Evolutionary conservation across 1,140 invertebrate species (phyloP).

Genomic region (Odontomachus brunneus): DNA sequence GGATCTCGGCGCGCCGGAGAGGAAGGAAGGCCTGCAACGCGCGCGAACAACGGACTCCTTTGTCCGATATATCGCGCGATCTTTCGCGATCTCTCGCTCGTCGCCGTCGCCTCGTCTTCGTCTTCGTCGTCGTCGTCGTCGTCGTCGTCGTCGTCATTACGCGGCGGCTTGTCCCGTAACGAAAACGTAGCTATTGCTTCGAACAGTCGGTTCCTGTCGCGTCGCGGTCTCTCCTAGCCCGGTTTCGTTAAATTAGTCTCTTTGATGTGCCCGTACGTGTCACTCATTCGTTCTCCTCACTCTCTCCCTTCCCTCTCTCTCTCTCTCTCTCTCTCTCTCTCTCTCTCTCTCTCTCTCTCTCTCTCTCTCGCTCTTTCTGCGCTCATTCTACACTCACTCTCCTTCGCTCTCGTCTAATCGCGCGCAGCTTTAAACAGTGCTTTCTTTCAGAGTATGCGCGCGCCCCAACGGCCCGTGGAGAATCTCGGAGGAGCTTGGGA

Average conservation of each 20-base stretch:
- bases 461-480: background rate
- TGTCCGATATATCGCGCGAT: conserved; percentile 60
- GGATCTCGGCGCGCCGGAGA: conserved; percentile 31
- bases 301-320: background rate
- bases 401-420: conserved; percentile 33
- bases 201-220: conserved; percentile 53
- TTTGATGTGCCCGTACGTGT: conserved; percentile 60
- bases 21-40: conserved; percentile 43
- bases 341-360: background rate
- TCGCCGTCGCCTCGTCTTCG: conserved; percentile 22
- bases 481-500: conserved; percentile 10
- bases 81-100: conserved; percentile 51
- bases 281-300: background rate
- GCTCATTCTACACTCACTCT: background rate
- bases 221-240: conserved; percentile 25
- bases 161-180: conserved; percentile 18
- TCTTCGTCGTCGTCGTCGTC: conserved; percentile 16
- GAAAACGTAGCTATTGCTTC: conserved; percentile 51
- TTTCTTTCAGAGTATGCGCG: conserved; percentile 49
- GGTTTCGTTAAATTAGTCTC: conserved; percentile 56
- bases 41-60: conserved; percentile 54
- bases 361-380: background rate
- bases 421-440: conserved; percentile 54
- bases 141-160: conserved; percentile 31
- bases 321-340: background rate